Evolutionary conservation across 2,113 vertebrate species (phyloP).

Genomic region (Dasyornis broadbenti): DNA sequence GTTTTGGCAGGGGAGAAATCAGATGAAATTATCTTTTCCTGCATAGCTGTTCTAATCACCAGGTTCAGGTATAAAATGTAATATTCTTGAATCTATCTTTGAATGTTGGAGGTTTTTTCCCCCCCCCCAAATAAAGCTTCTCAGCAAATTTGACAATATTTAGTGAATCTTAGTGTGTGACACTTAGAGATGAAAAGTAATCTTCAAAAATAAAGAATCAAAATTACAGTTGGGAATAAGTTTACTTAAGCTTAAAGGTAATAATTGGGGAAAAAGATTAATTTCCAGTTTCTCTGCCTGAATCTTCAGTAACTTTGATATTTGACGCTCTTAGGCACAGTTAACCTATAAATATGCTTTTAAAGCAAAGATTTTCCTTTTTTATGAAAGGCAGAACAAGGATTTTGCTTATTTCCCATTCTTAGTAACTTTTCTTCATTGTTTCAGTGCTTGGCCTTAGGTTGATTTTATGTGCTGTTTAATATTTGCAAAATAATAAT

Average conservation of each 20-base stretch:
- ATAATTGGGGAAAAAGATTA: fast-evolving
- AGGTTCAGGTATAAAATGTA: not conserved
- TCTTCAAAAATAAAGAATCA: not conserved
- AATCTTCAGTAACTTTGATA: not conserved
- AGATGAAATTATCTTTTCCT: not conserved
- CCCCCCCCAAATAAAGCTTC: not conserved
- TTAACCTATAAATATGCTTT: not conserved
- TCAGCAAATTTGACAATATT: not conserved
- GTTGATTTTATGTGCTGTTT: not conserved
- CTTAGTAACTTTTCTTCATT: not conserved
- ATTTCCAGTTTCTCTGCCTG: not conserved
- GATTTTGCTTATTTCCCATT: not conserved
- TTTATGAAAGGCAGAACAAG: not conserved
- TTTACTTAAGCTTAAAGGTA: not conserved
- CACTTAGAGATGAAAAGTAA: not conserved
- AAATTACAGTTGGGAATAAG: not conserved
- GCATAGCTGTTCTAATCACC: fast-evolving
- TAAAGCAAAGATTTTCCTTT: not conserved
- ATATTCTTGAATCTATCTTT: not conserved
- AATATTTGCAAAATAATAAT: not conserved
- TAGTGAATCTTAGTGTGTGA: not conserved
- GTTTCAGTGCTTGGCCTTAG: not conserved
- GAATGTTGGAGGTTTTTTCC: not conserved
- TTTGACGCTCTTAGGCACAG: not conserved
- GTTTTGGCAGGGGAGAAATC: not conserved